phyloP scores from a whole-genome alignment of 2,113 vertebrate species.

The Petrocephalus zakoni region DNA sequence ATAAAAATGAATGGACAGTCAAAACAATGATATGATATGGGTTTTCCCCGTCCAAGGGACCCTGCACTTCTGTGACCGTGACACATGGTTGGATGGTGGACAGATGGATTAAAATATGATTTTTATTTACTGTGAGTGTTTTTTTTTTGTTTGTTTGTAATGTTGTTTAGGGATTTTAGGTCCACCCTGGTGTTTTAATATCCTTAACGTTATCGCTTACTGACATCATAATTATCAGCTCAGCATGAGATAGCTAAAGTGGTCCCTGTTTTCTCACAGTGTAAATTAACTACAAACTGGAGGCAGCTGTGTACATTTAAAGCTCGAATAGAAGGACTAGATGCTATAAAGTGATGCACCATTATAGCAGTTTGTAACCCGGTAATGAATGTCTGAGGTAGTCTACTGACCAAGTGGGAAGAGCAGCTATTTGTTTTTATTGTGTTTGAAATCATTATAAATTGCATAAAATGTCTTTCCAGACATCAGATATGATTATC shows the following conservation, averaged over 20 bases:
- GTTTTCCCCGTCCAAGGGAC: too few relatives aligned
- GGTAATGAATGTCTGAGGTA: neutral
- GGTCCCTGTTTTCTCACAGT: neutral
- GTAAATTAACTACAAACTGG: neutral
- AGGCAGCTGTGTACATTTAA: neutral
- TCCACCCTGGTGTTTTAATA: neutral
- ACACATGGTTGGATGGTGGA: neutral
- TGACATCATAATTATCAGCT: neutral
- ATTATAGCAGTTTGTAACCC: neutral
- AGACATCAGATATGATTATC: neutral
- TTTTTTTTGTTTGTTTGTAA: neutral
- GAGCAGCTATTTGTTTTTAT: neutral
- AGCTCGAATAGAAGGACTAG: neutral
- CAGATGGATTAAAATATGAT: neutral
- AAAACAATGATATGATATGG: neutral
- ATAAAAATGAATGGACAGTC: neutral
- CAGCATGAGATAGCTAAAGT: neutral
- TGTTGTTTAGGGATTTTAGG: neutral
- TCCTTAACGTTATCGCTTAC: neutral
- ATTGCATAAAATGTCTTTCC: neutral
- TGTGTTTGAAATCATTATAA: neutral
- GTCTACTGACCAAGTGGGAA: neutral
- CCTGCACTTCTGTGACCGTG: too few relatives aligned
- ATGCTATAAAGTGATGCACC: neutral
- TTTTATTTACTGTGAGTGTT: neutral